Base-by-base conservation (phyloP, 2,797 vertebrate species). In the Tadarida brasiliensis region DNA sequence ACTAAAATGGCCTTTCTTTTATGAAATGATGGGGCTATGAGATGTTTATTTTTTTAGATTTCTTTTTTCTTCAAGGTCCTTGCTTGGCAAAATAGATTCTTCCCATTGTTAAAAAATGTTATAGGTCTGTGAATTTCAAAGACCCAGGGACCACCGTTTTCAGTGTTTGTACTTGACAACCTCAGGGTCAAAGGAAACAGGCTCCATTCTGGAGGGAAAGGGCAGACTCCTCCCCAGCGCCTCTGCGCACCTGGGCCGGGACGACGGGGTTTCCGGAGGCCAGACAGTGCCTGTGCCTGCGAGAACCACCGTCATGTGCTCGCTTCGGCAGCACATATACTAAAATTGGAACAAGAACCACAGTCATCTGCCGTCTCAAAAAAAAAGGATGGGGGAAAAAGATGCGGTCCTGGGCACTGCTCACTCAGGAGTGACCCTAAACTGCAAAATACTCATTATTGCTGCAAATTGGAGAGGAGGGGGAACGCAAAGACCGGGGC, bases 121-220 rank as follows among this genome's bases (percentile, higher is more conserved):
- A 56, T 61, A 44, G 82, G 56, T 76, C 24, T 61, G 22, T 47
- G 78, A 87, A 71, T 70, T 81, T 33, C 59, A 44, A 77, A 47
- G 11, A 33, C 57, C 47, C 5, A 24, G 47, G 54, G 12, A 68
- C 11, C 77, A 59, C 49, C 54, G n/a, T 28, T 44, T 39, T 83
- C 91, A 95, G 84, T 59, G 44, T 97, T 97, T 91, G 91, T 91
- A 93, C 91, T 91, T 78, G 95, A 90, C 98, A 98, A 87, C 90
- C 91, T 87, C 97, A 97, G 98, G 97, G 94, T 97, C 97, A 94
- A 8, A 0, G 0, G 67, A 97, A 97, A 91, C 0, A 17, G 86
- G 76, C 95, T 96, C 96, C 94, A 84, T 67, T 96, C 95, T 97
- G 91, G 74, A 86, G 90, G 51, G 91, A 92, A 26, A 95, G 70